Conservation (phyloP, 2,888 invertebrate genomes). For the Ophraella communa region DNA sequence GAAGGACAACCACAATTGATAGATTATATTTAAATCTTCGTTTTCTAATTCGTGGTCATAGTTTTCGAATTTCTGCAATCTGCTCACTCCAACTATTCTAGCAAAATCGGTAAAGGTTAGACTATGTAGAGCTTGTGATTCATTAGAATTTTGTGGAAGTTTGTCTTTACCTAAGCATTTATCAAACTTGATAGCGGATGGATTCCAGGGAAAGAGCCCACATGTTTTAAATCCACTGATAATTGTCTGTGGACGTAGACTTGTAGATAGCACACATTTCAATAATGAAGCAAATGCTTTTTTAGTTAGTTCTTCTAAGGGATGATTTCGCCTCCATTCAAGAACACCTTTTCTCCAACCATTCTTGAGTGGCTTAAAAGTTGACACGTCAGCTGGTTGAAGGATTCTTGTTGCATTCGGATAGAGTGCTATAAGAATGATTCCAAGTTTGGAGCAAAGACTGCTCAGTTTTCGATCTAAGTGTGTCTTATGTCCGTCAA, state of each 20-base stretch:
- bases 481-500: too few species aligned
- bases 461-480: too few species aligned
- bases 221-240: slow-evolving; percentile 29
- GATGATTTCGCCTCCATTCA: slow-evolving; percentile 45
- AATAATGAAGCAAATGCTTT: slow-evolving; percentile 3
- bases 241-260: slow-evolving; percentile 9
- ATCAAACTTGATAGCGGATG: slow-evolving; percentile 19
- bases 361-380: slow-evolving; percentile 42
- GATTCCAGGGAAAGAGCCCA: slow-evolving; percentile 35
- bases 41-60: slow-evolving; percentile 2
- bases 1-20: slow-evolving; percentile 7
- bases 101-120: slow-evolving; percentile 1
- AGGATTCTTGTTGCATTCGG: slow-evolving; percentile 42
- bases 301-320: slow-evolving; percentile 11
- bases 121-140: slow-evolving; percentile 4
- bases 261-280: slow-evolving; percentile 15
- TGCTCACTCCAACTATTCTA: slow-evolving; percentile 5
- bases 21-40: slow-evolving; percentile 1
- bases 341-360: slow-evolving; percentile 46
- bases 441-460: too few species aligned
- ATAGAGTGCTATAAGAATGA: slow-evolving; percentile 46
- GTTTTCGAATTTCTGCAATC: slow-evolving; percentile 7
- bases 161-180: slow-evolving; percentile 30
- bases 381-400: slow-evolving; percentile 42
- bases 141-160: slow-evolving; percentile 8